phyloP scores from a whole-genome alignment of 2,113 vertebrate species.

The Eptesicus fuscus region DNA sequence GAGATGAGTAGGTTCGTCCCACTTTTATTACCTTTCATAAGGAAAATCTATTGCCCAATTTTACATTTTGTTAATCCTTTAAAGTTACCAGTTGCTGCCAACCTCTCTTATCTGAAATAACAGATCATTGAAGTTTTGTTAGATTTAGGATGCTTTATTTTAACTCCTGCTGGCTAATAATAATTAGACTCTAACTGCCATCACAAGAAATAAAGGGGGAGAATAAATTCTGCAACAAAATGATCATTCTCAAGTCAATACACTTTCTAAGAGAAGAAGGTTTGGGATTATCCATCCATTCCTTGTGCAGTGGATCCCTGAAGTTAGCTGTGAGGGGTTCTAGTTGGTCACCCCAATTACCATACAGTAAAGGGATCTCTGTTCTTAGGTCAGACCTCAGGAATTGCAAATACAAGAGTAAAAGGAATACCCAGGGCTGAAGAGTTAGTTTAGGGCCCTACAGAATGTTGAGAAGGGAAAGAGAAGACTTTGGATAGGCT shows the following conservation, averaged over 20 bases:
- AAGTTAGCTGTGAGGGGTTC: background rate
- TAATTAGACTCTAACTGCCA: background rate
- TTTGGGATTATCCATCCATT: background rate
- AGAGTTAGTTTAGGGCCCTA: background rate
- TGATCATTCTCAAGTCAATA: background rate
- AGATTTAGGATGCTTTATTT: slow-evolving; percentile 22
- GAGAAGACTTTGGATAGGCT: background rate
- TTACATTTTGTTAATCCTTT: background rate
- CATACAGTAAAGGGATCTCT: background rate
- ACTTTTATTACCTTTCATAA: background rate
- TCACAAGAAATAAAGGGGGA: background rate
- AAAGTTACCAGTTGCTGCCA: background rate
- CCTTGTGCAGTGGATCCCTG: background rate
- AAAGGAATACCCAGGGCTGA: background rate
- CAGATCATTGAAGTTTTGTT: background rate
- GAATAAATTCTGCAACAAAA: background rate
- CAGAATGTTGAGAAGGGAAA: background rate
- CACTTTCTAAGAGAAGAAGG: background rate
- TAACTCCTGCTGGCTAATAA: background rate
- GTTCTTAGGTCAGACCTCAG: background rate
- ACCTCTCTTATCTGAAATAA: background rate
- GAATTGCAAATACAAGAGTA: slow-evolving; percentile 12
- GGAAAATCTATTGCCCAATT: background rate
- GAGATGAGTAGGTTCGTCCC: background rate
- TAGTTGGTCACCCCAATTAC: background rate